Base-by-base conservation (phyloP, 2,888 invertebrate species). In the Steinernema scapterisci region DNA sequence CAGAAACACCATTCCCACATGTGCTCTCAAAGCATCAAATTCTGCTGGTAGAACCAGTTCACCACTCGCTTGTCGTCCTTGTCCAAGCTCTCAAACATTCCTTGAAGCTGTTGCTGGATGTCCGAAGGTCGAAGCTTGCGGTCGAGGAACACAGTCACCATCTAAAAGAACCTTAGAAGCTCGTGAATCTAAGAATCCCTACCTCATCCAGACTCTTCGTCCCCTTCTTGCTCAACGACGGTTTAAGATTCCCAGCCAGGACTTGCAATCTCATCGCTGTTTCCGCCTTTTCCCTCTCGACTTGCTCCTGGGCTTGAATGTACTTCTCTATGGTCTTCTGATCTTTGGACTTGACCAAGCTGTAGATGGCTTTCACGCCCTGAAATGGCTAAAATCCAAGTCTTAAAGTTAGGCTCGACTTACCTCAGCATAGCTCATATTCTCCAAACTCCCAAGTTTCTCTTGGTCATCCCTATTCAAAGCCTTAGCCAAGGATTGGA, bases 101-200 rank as follows among this genome's bases (percentile, higher is more conserved):
- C 63, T 25, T 63, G 31, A 27, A 63, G 63, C 27, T 63, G 63
- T 6, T 31, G 27, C 11, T 27, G 63, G 27, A 63, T 63, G 31
- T 63, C 63, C 21, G 63, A 63, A 25, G 63, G 63, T 13, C 63
- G 63, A 16, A 63, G 63, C 9, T 63, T n/a, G 25, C 63, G 63
- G 19, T 63, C 16, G 31, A 16, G 6, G 63, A 63, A 63, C 31
- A 63, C 63, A 31, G 27, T 31, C 27, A 63, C 31, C 63, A 63
- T 63, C 63, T 63, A 16, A 63, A 63, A 6, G 5, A 6, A 21
- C 3, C 38, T 38, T 9, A 13, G 13, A 23, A 16, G 23, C 21
- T 23, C 13, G 13, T 54, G 9, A 48, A 3, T 19, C 5, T 54
- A 6, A 5, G 3, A 54, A 11, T 3, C 16, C 63, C 31, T 5